Conservation (phyloP, 2,888 invertebrate genomes). For the Caenorhabditis becei region DNA sequence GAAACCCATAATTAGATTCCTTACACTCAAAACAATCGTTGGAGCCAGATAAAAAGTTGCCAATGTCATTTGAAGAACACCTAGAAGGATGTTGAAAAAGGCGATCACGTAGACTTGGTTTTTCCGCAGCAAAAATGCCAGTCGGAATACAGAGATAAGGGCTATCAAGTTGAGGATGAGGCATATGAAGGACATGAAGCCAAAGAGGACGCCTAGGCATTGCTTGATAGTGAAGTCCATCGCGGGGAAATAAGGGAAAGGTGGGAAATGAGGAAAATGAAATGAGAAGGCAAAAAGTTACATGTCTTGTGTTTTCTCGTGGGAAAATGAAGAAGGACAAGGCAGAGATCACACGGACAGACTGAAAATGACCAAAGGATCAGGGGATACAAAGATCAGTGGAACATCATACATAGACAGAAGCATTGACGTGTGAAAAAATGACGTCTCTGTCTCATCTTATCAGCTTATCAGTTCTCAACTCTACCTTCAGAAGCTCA, state of each 20-base stretch:
- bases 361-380: too few species aligned
- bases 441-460: too few species aligned
- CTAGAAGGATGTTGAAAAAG: constrained; percentile 55
- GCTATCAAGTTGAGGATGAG: constrained; percentile 36
- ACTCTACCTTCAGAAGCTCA: too few species aligned
- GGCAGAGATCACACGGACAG: neutral
- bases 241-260: neutral
- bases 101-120: constrained; percentile 63
- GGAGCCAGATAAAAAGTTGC: constrained; percentile 54
- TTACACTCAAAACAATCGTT: constrained; percentile 44
- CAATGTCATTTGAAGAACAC: constrained; percentile 53
- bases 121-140: constrained; percentile 35
- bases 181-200: constrained; percentile 25
- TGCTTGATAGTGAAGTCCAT: constrained; percentile 9
- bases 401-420: too few species aligned
- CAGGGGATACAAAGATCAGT: too few species aligned
- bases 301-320: neutral
- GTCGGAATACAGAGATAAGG: constrained; percentile 40
- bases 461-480: too few species aligned
- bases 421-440: too few species aligned
- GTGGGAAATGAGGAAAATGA: constrained; percentile 20
- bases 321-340: neutral
- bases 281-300: neutral
- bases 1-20: neutral
- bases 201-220: constrained; percentile 38